These are phyloP conservation scores for Podotricha telesiphe DNA, from an alignment of 2,888 invertebrate genomes.

Conservation along the genomic window DNA sequence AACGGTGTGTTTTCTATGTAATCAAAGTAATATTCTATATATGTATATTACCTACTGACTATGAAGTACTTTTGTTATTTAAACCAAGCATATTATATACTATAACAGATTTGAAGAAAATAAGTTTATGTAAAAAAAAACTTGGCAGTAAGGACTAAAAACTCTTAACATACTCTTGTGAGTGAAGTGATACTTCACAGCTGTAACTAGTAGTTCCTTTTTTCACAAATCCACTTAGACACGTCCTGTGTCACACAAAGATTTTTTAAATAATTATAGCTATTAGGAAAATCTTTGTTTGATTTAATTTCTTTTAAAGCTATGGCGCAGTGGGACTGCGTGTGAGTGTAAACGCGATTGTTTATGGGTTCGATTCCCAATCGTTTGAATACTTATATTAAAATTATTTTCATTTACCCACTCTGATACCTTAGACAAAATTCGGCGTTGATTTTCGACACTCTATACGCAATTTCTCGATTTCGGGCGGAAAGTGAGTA, in stretches of 20 bases:
- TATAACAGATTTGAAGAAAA: not conserved
- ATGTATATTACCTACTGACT: not conserved
- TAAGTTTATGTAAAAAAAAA: not conserved
- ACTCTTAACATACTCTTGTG: slow-evolving; percentile 1
- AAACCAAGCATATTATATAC: not conserved
- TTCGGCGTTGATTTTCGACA: too few relatives aligned
- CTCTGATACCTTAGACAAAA: too few relatives aligned
- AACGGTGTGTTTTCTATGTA: not conserved
- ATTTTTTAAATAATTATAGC: not conserved
- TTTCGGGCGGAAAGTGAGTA: too few relatives aligned
- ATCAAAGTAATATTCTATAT: too few relatives aligned
- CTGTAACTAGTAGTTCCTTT: slow-evolving; percentile 11
- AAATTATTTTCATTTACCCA: too few relatives aligned
- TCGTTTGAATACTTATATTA: too few relatives aligned
- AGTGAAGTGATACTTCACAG: slow-evolving; percentile 7
- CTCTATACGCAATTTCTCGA: too few relatives aligned
- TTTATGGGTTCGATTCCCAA: too few relatives aligned
- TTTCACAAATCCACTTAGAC: slow-evolving; percentile 30
- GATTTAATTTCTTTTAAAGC: too few relatives aligned
- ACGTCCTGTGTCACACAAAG: slow-evolving; percentile 25
- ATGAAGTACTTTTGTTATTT: not conserved
- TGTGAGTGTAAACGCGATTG: too few relatives aligned
- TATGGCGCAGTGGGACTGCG: too few relatives aligned
- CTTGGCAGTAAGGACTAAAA: slow-evolving; percentile 13
- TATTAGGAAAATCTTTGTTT: too few relatives aligned